Conservation (phyloP, 2,797 vertebrate genomes). For the Phataginus tricuspis region DNA sequence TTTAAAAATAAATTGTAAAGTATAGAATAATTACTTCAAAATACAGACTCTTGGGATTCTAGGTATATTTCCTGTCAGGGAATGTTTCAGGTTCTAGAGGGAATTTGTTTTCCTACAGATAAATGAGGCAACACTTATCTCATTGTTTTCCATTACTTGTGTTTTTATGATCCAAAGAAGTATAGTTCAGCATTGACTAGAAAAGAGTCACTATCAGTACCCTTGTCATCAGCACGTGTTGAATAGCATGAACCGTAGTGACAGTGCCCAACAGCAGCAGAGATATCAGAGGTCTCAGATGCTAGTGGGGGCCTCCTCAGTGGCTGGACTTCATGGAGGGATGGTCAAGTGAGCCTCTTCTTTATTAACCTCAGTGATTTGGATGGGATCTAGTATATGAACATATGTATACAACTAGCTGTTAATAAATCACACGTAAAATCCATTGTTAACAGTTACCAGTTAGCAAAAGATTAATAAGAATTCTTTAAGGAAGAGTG, state of each 20-base stretch:
- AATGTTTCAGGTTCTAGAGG: background rate
- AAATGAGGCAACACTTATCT: background rate
- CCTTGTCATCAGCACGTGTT: background rate
- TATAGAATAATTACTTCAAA: background rate
- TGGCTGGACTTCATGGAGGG: background rate
- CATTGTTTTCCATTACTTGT: background rate
- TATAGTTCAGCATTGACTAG: background rate
- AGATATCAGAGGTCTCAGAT: background rate
- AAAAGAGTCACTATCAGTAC: background rate
- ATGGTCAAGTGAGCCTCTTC: background rate
- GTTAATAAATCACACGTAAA: background rate
- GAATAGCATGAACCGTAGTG: background rate
- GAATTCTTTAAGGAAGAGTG: background rate
- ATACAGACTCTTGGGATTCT: background rate
- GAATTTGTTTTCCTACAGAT: background rate
- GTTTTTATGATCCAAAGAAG: background rate
- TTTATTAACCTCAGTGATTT: background rate
- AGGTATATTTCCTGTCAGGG: background rate
- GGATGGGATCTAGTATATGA: background rate
- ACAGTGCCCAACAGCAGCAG: background rate
- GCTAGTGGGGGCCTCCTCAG: background rate
- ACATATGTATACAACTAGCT: background rate
- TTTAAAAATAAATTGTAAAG: slow-evolving; percentile 27
- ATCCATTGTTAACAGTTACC: background rate
- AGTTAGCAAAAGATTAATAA: background rate